Base-by-base conservation (phyloP, 2,888 invertebrate species). In the Argyresthia goedartella region DNA sequence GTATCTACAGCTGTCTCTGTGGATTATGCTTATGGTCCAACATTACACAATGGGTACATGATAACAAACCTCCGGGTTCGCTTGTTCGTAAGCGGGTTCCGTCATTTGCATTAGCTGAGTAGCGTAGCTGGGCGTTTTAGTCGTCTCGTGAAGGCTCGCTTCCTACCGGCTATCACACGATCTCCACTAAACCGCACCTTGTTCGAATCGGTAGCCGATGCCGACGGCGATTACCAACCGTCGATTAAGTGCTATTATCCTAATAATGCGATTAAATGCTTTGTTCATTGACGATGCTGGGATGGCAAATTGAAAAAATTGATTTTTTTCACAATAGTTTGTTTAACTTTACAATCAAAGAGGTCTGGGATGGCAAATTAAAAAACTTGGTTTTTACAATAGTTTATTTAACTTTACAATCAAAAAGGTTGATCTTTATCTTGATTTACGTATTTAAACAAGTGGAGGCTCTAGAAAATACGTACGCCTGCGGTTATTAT, bases 151-250 rank as follows among this genome's bases (percentile, higher is more conserved):
- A 15, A 14, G 34, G 15, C 15, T 46, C 69, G 72, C 81, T 82
- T 82, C 82, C 81, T 79, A 81, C 71, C 75, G 70, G 71, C 74
- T 81, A 81, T 82, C 81, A 74, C 59, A 60, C 63, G 68, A 81
- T 80, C 79, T 52, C 64, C 60, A 58, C 62, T 60, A n/a, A 58
- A 62, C 62, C 65, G 61, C 66, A 58, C 62, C 68, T 67, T 67
- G 73, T 72, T 71, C 67, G 66, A 73, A 71, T 73, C 73, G 68
- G 75, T 71, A 71, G 74, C 67, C 64, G 73, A 76, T 76, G 63
- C 62, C 61, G 62, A 60, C 53, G 62, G 57, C 67, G 72, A 77
- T 78, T 68, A 73, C 62, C 61, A 59, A 62, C 64, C 60, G 65
- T 66, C 72, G 71, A 77, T 74, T 71, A 66, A 74, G 73, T 67